Evolutionary conservation across 2,888 invertebrate species (phyloP).

Genomic region (Tiliacea aurago): DNA sequence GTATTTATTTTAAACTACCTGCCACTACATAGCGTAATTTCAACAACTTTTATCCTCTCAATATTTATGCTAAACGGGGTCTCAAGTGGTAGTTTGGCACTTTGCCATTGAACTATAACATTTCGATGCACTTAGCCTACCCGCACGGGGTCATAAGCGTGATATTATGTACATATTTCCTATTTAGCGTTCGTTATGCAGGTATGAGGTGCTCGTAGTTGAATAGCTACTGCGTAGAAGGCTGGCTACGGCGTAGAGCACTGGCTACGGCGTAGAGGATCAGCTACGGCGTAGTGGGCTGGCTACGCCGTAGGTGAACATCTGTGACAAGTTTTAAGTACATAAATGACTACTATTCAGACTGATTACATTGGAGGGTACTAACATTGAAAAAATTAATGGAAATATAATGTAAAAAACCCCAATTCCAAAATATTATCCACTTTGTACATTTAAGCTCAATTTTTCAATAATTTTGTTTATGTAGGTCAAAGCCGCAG

Average conservation of each 20-base stretch:
- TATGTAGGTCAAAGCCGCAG: no score
- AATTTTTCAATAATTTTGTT: background rate
- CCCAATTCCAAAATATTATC: background rate
- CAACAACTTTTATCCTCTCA: slow-evolving; percentile 16
- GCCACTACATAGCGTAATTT: slow-evolving; percentile 12
- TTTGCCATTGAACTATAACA: slow-evolving; percentile 40
- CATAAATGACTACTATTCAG: background rate
- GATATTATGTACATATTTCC: slow-evolving; percentile 35
- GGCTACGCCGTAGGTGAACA: background rate
- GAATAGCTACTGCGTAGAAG: slow-evolving; percentile 6
- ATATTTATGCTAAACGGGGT: slow-evolving; percentile 37
- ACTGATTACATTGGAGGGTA: background rate
- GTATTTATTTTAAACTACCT: background rate
- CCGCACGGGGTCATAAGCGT: slow-evolving; percentile 11
- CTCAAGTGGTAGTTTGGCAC: slow-evolving; percentile 38
- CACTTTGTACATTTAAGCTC: background rate
- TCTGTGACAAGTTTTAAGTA: background rate
- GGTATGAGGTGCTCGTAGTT: slow-evolving; percentile 15
- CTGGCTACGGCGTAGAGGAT: background rate
- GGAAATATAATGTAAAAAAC: background rate
- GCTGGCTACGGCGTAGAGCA: background rate
- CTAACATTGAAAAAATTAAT: background rate
- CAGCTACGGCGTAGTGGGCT: background rate
- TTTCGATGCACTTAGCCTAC: slow-evolving; percentile 41
- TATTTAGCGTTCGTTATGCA: background rate